A percentile compares a stretch with the other conserved stretches of the same genome.
These are phyloP conservation scores for Pedetes capensis DNA, from an alignment of 2,113 vertebrate genomes.

Conservation along the genomic window DNA sequence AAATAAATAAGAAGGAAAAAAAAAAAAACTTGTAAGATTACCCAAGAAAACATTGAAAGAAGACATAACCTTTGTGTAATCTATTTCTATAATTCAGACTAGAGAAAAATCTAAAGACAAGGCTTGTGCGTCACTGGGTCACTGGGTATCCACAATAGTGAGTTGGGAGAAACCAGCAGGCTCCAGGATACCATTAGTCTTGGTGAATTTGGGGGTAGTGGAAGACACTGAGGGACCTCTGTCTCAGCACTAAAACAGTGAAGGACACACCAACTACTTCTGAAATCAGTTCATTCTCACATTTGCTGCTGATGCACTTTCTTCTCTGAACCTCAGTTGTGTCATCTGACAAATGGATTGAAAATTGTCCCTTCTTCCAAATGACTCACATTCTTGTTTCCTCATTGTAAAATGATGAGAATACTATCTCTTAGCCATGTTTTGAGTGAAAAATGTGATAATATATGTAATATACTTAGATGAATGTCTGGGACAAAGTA, in stretches of 20 bases:
- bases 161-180: neutral
- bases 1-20: no score
- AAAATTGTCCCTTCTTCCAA: neutral
- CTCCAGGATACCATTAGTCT: neutral
- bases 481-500: neutral
- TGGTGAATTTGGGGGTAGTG: fast-evolving
- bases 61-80: no score
- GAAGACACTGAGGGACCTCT: fast-evolving
- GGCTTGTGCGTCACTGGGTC: neutral
- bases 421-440: neutral
- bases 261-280: neutral
- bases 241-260: neutral
- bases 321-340: neutral
- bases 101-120: neutral
- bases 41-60: neutral
- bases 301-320: neutral
- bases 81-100: neutral
- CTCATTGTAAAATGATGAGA: neutral
- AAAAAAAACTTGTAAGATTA: neutral
- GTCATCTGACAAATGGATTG: neutral
- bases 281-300: neutral
- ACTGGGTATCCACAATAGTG: neutral
- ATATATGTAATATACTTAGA: neutral
- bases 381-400: neutral
- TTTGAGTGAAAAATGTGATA: neutral